Percentiles rank a stretch among this genome's conserved stretches.
These are phyloP conservation scores for Hydrozoanthus tunicans DNA, from an alignment of 64 coral and sea anemone species.

Conservation along the genomic window DNA sequence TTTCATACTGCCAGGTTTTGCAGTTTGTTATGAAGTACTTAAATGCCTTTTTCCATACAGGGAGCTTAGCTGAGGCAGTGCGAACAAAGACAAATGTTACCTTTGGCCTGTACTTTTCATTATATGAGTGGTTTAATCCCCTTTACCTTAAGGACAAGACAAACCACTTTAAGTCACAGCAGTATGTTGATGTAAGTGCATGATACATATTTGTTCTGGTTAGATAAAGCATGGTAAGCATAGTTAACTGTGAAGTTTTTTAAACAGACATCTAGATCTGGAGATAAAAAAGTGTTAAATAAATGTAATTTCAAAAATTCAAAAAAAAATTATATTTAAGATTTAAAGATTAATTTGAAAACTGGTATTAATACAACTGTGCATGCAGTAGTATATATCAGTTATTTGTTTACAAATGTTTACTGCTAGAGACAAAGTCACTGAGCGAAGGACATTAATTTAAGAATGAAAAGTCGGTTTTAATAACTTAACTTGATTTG, in stretches of 20 bases:
- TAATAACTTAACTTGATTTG: too few relatives aligned
- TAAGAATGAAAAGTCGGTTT: too few relatives aligned
- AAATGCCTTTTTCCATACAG: slow-evolving; percentile 7
- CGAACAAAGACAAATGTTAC: slow-evolving; percentile 77
- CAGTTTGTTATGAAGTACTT: not conserved
- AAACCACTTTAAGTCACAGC: slow-evolving; percentile 58
- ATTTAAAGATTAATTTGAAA: not conserved
- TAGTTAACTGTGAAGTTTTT: not conserved
- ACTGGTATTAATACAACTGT: too few relatives aligned
- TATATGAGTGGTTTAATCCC: slow-evolving; percentile 95
- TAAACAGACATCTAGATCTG: not conserved
- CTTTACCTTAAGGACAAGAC: slow-evolving; percentile 72
- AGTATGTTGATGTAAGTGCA: slow-evolving; percentile 66
- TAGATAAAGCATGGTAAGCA: not conserved
- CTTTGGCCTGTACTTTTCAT: slow-evolving; percentile 86
- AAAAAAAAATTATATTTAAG: not conserved
- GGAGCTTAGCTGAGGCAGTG: slow-evolving; percentile 72
- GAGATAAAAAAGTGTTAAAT: not conserved
- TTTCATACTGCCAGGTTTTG: not conserved
- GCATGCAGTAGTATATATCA: too few relatives aligned
- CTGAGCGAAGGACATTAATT: too few relatives aligned
- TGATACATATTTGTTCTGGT: not conserved
- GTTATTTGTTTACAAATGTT: too few relatives aligned
- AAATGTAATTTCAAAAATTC: not conserved
- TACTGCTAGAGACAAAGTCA: too few relatives aligned